Evolutionary conservation across 2,888 invertebrate species (phyloP), one percentile per base, ranked within the genome.

Genomic region (Rotaria magnacalcarata): DNA sequence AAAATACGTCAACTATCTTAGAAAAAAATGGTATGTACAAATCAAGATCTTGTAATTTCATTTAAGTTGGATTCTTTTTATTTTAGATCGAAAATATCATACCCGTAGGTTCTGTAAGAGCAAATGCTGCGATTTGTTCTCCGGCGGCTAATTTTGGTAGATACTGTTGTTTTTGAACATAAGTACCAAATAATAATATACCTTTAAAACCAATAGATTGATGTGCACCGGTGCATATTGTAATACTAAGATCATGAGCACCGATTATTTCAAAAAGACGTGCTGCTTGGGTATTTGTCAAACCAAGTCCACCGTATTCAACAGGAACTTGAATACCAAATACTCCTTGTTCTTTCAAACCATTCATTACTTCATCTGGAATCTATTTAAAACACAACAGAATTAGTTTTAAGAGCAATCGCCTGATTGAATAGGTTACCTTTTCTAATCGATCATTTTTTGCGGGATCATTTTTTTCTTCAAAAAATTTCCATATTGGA

Each of bases 191-290:
- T 87, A 98, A 92, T 87, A 97, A 92, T 89, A 98, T 96, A 87
- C 97, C 98, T 88, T 92, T 92, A 88, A 92, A 92, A 16, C 92
- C 92, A 88, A 92, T 92, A 5, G 92, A 92, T 93, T 99, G 98
- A 92, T 99, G 99, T 88, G 99, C 97, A 88, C 98, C 99, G 87
- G 98, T 93, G 54, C 94, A 94, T 89, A 99, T 96, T 88, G 95
- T 96, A 86, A 99, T 93, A 10, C 95, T 97, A 88, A 99, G 93
- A 92, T 99, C 99, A 92, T 96, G 93, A 84, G 93, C 94, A 87
- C 99, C 98, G 75, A 97, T 95, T 89, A 97, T 94, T 92, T 98
- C 96, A 58, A 96, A 96, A 86, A 97, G 93, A 87, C 97, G 93
- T 54, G 95, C 96, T 92, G 97, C 97, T 92, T 97, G 96, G 58